These are phyloP conservation scores for Leptinotarsa undecemlineata DNA, from an alignment of 1,140 invertebrate genomes.

Conservation along the genomic window DNA sequence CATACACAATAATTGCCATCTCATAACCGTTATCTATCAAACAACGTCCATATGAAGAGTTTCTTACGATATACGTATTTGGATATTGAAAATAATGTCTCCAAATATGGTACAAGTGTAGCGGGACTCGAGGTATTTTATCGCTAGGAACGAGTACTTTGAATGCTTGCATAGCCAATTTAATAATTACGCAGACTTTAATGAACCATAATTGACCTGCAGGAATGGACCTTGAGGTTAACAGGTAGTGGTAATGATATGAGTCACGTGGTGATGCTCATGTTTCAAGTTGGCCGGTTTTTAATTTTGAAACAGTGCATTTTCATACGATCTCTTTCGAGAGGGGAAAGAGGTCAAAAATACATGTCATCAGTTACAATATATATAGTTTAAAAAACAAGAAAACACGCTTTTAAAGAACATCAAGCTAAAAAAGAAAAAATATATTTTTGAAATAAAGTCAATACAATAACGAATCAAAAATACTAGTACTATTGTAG, in stretches of 20 bases:
- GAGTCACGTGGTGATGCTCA: background rate
- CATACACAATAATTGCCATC: background rate
- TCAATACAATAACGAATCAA: no score
- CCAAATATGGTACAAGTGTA: conserved; percentile 9
- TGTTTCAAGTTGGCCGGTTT: background rate
- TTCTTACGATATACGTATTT: conserved; percentile 3
- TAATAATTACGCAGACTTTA: background rate
- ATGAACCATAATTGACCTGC: conserved; percentile 15
- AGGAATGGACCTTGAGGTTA: conserved; percentile 9
- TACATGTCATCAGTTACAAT: background rate
- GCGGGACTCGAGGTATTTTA: conserved; percentile 7
- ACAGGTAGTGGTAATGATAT: conserved; percentile 14
- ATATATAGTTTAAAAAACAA: no score
- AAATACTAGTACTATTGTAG: no score
- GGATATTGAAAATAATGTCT: background rate
- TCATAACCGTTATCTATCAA: background rate
- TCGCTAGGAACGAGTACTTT: background rate
- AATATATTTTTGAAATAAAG: no score
- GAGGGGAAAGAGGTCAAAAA: background rate
- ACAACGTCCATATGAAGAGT: background rate
- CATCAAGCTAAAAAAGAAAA: no score
- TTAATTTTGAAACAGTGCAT: background rate
- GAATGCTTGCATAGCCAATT: conserved; percentile 6
- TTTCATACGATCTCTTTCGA: background rate
- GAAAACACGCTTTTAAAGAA: no score